Evolutionary conservation across 2,113 vertebrate genomes (phyloP).

Genomic region (Pituophis catenifer): DNA sequence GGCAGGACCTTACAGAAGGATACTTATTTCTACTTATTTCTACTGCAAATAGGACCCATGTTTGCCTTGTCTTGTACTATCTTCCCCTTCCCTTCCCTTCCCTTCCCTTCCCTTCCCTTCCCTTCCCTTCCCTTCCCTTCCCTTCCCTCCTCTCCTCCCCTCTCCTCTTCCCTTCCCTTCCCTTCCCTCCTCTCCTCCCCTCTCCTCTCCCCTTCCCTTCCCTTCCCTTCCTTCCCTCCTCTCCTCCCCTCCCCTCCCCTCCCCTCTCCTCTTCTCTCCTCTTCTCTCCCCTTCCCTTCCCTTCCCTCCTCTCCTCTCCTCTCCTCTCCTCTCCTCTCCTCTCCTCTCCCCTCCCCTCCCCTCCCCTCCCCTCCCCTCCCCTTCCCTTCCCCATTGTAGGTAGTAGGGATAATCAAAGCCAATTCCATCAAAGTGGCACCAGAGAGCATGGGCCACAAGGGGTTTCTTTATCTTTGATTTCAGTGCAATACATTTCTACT

Average conservation of each 20-base stretch:
- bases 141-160: not conserved
- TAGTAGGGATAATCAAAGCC: not conserved
- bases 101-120: not conserved
- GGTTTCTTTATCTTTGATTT: not conserved
- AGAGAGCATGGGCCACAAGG: not conserved
- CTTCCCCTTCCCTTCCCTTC: not conserved
- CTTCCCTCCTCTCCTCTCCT: not conserved
- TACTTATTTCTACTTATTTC: not conserved
- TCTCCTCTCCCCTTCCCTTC: not conserved
- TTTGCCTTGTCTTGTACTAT: not conserved
- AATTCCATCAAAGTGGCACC: not conserved
- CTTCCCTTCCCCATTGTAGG: not conserved
- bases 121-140: not conserved
- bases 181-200: not conserved
- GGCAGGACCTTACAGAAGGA: not conserved
- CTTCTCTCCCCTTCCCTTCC: not conserved
- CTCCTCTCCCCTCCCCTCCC: not conserved
- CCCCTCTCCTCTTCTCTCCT: no score
- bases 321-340: no score
- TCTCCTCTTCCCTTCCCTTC: not conserved
- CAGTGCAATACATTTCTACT: not conserved
- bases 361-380: not conserved
- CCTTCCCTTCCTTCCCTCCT: no score
- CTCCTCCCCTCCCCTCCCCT: no score
- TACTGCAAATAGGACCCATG: not conserved